These are phyloP conservation scores for Saturnia pavonia DNA, from an alignment of 2,888 invertebrate genomes.

Conservation along the genomic window DNA sequence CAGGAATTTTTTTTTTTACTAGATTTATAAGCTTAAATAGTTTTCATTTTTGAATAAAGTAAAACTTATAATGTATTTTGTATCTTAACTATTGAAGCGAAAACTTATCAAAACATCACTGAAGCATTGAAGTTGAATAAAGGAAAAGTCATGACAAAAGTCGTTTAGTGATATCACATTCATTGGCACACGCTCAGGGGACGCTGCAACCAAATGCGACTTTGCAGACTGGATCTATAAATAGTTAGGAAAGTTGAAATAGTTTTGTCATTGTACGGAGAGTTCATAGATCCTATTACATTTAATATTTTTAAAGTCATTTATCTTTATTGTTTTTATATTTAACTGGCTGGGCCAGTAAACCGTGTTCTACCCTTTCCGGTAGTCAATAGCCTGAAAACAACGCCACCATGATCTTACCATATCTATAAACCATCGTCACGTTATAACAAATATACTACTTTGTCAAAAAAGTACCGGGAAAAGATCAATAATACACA, in stretches of 20 bases:
- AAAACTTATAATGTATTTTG: not conserved
- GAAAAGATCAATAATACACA: no score
- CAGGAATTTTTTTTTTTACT: not conserved
- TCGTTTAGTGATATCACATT: not conserved
- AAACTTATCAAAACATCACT: not conserved
- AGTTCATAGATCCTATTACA: no score
- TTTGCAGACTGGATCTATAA: not conserved
- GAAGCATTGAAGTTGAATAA: not conserved
- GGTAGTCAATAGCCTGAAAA: no score
- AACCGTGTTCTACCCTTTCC: no score
- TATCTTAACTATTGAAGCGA: not conserved
- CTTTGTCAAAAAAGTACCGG: no score
- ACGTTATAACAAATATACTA: no score
- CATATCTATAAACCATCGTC: no score
- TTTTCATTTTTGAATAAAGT: not conserved
- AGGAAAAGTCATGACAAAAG: not conserved
- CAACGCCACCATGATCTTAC: no score
- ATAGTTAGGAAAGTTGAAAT: not conserved
- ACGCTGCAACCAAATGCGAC: not conserved
- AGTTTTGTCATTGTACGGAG: no score
- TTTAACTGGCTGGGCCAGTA: no score
- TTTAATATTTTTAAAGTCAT: no score
- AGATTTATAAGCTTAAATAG: not conserved
- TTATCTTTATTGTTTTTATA: no score
- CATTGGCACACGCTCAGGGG: slow-evolving; percentile 10